These are phyloP conservation scores for Eulacestoma nigropectus DNA, from an alignment of 2,113 vertebrate species.

Conservation along the genomic window DNA sequence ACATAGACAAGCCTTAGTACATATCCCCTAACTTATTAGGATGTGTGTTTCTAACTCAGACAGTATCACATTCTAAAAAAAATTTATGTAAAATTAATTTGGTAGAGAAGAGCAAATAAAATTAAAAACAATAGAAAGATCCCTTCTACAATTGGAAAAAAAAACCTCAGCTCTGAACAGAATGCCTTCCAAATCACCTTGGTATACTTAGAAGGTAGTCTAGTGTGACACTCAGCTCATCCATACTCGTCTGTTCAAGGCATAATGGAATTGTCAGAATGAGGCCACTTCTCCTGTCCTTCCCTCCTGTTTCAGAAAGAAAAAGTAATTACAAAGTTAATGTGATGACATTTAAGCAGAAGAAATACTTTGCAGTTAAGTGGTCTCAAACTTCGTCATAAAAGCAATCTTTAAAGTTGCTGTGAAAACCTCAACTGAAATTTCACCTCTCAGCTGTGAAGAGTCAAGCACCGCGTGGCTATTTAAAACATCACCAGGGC, in stretches of 20 bases:
- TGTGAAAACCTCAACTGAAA: not conserved
- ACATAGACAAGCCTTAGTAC: not conserved
- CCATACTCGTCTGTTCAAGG: conserved; percentile 97
- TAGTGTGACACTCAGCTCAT: conserved; percentile 92
- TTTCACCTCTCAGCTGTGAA: not conserved
- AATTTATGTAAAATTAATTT: not conserved
- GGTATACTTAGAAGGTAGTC: conserved; percentile 97
- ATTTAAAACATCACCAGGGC: not conserved
- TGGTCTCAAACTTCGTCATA: not conserved
- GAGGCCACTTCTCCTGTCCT: conserved; percentile 95
- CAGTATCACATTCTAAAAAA: not conserved
- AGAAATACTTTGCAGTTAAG: not conserved
- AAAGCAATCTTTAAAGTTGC: not conserved
- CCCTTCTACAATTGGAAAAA: not conserved
- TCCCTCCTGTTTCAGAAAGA: conserved; percentile 80
- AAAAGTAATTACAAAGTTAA: conserved; percentile 16
- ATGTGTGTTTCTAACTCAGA: not conserved
- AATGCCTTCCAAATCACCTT: conserved; percentile 79
- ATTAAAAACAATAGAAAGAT: not conserved
- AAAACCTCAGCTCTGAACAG: not conserved
- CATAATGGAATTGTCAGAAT: conserved; percentile 97
- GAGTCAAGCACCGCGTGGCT: not conserved
- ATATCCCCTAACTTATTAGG: not conserved
- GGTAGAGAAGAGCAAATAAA: not conserved
- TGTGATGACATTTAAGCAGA: not conserved